These are phyloP conservation scores for Mohoua ochrocephala DNA, from an alignment of 2,113 vertebrate genomes.

Conservation along the genomic window DNA sequence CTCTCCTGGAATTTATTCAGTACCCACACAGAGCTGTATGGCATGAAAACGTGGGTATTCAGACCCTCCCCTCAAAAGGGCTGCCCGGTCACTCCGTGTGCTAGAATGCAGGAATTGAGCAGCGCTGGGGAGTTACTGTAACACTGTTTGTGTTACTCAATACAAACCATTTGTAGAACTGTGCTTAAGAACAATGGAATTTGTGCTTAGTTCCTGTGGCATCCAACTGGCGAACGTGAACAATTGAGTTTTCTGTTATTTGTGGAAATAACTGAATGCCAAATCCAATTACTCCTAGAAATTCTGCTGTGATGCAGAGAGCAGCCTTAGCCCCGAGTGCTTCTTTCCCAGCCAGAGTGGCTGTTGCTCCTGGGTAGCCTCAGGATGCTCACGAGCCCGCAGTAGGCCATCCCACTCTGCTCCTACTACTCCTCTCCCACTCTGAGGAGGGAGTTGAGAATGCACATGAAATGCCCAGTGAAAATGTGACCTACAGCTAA, in stretches of 20 bases:
- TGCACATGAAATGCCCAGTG: not conserved
- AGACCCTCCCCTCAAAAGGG: not conserved
- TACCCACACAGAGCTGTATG: too few species aligned
- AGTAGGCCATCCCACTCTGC: accelerated
- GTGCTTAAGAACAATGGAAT: not conserved
- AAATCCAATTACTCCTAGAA: constrained; percentile 17
- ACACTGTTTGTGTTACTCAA: not conserved
- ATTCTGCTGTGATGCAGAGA: not conserved
- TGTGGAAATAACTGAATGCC: not conserved
- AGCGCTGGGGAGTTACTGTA: not conserved
- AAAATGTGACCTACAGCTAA: not conserved
- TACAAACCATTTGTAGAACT: not conserved
- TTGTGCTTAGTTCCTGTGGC: not conserved
- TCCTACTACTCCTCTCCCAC: not conserved
- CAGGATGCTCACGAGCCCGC: not conserved
- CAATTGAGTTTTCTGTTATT: constrained; percentile 28
- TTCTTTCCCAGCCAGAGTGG: not conserved
- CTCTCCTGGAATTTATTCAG: not conserved
- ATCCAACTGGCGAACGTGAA: not conserved
- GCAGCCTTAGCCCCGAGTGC: accelerated
- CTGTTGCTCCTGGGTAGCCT: not conserved
- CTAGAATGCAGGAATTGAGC: not conserved
- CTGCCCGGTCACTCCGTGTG: not conserved
- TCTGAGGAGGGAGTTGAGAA: not conserved
- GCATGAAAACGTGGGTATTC: not conserved